These are phyloP conservation scores for Brachyistius frenatus DNA, from an alignment of 2,113 vertebrate species.

Conservation along the genomic window DNA sequence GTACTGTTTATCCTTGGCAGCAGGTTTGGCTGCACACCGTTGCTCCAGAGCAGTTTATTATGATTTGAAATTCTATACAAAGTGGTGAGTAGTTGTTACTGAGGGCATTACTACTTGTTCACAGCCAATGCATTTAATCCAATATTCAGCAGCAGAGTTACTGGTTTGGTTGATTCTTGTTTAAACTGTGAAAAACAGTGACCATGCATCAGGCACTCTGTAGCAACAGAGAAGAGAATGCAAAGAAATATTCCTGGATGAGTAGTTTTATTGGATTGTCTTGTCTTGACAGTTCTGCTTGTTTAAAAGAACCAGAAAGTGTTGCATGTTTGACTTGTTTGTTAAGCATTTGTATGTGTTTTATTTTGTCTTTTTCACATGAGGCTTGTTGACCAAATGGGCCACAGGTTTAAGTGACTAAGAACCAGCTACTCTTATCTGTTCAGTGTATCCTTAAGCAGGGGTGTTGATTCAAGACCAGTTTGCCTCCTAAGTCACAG, in stretches of 20 bases:
- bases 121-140: constrained; percentile 18
- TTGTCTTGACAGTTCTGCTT: constrained; percentile 40
- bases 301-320: constrained; percentile 32
- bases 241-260: constrained; percentile 58
- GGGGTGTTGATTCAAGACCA: constrained; percentile 57
- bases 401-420: constrained; percentile 38
- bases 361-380: constrained; percentile 11
- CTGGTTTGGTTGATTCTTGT: constrained; percentile 26
- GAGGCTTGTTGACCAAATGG: constrained; percentile 61
- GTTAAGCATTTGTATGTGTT: constrained; percentile 23
- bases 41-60: constrained; percentile 9
- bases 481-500: constrained; percentile 31
- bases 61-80: constrained; percentile 31
- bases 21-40: constrained; percentile 10
- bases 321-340: constrained; percentile 53
- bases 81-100: constrained; percentile 18
- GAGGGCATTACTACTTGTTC: constrained; percentile 36
- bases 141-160: constrained; percentile 35
- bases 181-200: constrained; percentile 49
- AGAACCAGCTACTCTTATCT: constrained; percentile 56
- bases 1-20: not conserved
- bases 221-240: constrained; percentile 66
- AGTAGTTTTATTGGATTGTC: constrained; percentile 43
- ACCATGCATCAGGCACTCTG: constrained; percentile 54
- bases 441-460: constrained; percentile 44